Conservation (phyloP, 2,888 invertebrate species). For the Exocentrus adspersus region DNA sequence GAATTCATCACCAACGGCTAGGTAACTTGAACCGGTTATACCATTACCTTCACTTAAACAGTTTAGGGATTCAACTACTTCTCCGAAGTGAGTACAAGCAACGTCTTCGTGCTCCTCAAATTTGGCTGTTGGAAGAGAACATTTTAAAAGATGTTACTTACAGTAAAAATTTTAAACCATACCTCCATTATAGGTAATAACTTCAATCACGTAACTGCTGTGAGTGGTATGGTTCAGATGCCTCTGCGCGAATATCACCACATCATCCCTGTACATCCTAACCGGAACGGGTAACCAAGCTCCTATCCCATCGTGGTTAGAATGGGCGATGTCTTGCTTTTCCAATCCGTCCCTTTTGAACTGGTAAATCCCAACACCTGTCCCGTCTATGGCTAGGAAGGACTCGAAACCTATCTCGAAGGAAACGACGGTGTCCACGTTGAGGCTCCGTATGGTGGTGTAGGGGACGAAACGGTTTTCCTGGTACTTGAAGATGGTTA, state of each 20-base stretch:
- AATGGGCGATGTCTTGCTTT: conserved; percentile 48
- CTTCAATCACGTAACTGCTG: conserved; percentile 52
- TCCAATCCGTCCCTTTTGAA: conserved; percentile 50
- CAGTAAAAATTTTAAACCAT: conserved; percentile 31
- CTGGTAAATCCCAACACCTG: conserved; percentile 55
- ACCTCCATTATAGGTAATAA: conserved; percentile 56
- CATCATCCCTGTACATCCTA: conserved; percentile 63
- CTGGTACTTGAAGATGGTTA: conserved; percentile 52
- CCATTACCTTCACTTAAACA: conserved; percentile 54
- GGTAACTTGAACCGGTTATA: conserved; percentile 52
- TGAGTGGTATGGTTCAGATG: conserved; percentile 53
- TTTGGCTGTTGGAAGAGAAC: conserved; percentile 36
- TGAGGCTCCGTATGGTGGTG: conserved; percentile 49
- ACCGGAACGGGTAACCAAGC: conserved; percentile 60
- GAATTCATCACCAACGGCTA: conserved; percentile 52
- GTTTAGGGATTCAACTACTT: conserved; percentile 49
- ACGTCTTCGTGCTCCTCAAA: conserved; percentile 61
- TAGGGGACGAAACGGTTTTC: conserved; percentile 48
- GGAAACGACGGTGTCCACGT: conserved; percentile 51
- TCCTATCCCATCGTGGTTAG: conserved; percentile 53
- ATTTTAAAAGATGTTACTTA: background rate
- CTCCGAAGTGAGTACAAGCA: conserved; percentile 56
- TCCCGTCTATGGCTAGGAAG: conserved; percentile 60
- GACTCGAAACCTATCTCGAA: conserved; percentile 59
- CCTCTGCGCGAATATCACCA: conserved; percentile 62